Conservation (phyloP, 2,797 vertebrate genomes). For the Selene dorsalis region DNA sequence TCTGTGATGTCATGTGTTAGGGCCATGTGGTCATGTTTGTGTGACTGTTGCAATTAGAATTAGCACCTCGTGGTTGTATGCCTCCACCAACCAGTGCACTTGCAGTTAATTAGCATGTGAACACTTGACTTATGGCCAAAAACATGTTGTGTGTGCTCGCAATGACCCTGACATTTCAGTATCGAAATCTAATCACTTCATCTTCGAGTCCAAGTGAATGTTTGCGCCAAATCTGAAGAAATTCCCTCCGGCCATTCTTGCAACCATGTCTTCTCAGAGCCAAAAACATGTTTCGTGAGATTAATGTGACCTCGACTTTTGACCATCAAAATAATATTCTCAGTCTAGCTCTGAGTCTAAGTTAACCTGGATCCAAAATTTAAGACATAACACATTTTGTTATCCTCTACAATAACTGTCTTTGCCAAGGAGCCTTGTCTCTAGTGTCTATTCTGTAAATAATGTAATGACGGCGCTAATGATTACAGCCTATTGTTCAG, state of each 20-base stretch:
- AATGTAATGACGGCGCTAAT: neutral
- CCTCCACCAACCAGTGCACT: neutral
- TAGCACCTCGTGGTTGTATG: neutral
- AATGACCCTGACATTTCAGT: neutral
- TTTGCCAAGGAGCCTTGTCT: no score
- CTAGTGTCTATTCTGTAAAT: no score
- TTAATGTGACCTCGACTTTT: no score
- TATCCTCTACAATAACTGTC: no score
- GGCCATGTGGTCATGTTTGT: no score
- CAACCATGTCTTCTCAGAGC: no score
- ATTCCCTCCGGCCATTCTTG: neutral
- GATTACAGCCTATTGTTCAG: neutral
- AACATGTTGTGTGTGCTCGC: neutral
- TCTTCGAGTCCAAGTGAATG: neutral
- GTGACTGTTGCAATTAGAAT: no score
- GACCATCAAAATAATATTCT: no score
- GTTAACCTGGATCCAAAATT: no score
- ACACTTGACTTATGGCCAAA: neutral
- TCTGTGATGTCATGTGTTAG: neutral
- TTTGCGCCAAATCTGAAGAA: neutral
- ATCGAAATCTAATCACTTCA: neutral
- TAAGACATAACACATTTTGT: no score
- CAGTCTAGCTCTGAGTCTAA: no score
- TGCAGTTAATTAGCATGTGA: neutral
- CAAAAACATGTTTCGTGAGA: no score